Percentiles rank a stretch among this genome's conserved stretches.
phyloP scores from a whole-genome alignment of 2,797 vertebrate genomes.

The Pristis pectinata region DNA sequence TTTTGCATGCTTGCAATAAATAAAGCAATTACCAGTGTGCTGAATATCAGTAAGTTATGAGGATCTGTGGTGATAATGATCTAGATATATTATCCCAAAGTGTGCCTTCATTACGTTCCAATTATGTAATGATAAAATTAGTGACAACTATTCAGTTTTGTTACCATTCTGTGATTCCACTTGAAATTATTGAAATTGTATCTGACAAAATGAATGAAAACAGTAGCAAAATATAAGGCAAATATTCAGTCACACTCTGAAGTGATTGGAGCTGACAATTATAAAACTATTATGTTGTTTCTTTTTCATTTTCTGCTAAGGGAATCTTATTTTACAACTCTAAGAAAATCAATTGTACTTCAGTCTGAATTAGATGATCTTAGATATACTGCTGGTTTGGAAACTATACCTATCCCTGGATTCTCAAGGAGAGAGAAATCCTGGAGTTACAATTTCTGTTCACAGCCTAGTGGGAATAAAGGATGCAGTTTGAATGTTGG shows the following conservation, averaged over 20 bases:
- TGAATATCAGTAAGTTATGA: background rate
- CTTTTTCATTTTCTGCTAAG: background rate
- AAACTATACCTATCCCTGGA: background rate
- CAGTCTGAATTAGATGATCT: background rate
- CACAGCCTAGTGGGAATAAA: too few relatives aligned
- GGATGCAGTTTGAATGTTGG: too few relatives aligned
- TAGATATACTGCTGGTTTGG: background rate
- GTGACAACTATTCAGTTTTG: background rate
- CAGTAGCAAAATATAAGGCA: background rate
- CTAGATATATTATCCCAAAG: background rate
- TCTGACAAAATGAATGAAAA: conserved; percentile 1
- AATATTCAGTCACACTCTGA: background rate
- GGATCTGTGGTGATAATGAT: background rate
- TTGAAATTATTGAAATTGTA: background rate
- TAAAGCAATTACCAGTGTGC: background rate
- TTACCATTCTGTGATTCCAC: background rate
- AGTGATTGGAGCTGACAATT: background rate
- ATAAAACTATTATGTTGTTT: background rate
- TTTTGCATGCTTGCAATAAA: background rate
- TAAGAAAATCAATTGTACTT: background rate
- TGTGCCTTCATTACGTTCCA: background rate
- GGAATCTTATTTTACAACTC: background rate
- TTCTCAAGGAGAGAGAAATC: background rate
- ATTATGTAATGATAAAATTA: conserved; percentile 2
- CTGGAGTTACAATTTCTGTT: background rate